phyloP scores from a whole-genome alignment of 2,113 vertebrate species.

The Chitala chitala region DNA sequence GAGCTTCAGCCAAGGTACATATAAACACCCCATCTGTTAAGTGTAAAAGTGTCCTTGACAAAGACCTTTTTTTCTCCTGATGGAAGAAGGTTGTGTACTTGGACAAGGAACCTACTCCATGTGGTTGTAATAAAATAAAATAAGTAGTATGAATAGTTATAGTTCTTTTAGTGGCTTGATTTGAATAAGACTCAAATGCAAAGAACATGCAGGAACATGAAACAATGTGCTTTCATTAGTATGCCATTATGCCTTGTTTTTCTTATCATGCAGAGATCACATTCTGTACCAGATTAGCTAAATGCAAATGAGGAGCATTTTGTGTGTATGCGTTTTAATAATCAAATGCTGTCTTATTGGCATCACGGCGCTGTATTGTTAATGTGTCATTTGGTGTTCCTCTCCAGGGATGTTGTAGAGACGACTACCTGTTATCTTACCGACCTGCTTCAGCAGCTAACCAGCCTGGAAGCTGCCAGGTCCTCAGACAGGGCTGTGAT shows the following conservation, averaged over 20 bases:
- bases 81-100: too few species aligned
- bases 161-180: not conserved
- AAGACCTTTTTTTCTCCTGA: too few species aligned
- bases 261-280: not conserved
- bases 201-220: too few species aligned
- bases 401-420: conserved; percentile 56
- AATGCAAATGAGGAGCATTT: not conserved
- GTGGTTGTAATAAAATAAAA: too few species aligned
- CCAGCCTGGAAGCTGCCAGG: conserved; percentile 64
- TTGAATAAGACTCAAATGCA: too few species aligned
- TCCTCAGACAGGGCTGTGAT: conserved; percentile 69
- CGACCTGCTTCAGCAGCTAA: conserved; percentile 83
- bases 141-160: too few species aligned
- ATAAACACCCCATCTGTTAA: too few species aligned
- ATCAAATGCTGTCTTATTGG: not conserved
- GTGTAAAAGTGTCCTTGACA: too few species aligned
- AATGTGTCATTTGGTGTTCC: not conserved
- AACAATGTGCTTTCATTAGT: too few species aligned
- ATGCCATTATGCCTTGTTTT: too few species aligned
- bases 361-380: not conserved
- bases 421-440: conserved; percentile 58
- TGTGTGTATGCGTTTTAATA: not conserved
- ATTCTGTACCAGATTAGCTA: not conserved
- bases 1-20: conserved; percentile 48
- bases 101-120: too few species aligned